A percentile compares a stretch with the other conserved stretches of the same genome.
phyloP scores from a whole-genome alignment of 2,113 vertebrate genomes.

The Emydocephalus ijimae region DNA sequence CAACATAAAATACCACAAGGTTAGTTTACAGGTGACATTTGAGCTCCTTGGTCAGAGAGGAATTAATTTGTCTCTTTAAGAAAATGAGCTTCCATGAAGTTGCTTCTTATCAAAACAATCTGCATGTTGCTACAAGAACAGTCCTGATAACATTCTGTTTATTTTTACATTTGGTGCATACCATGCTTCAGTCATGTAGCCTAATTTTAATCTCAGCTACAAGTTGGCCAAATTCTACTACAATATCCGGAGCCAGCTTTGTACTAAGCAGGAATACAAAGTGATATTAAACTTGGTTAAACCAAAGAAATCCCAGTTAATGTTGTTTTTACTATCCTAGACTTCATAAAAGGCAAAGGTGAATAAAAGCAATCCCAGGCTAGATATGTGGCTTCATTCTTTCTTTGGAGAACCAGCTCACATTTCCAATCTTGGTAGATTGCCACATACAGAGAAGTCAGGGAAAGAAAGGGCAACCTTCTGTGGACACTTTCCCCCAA shows the following conservation, averaged over 20 bases:
- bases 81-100: slow-evolving; percentile 11
- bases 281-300: neutral
- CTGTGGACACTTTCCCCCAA: neutral
- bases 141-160: neutral
- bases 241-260: neutral
- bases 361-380: neutral
- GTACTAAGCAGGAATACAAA: slow-evolving; percentile 3
- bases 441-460: neutral
- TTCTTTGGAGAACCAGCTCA: neutral
- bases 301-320: neutral
- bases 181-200: neutral
- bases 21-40: neutral
- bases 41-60: slow-evolving; percentile 1
- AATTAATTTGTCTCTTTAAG: neutral
- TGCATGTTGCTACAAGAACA: slow-evolving; percentile 14
- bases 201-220: slow-evolving; percentile 19
- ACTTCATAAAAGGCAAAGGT: neutral
- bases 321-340: neutral
- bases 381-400: neutral
- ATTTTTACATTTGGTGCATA: slow-evolving; percentile 13
- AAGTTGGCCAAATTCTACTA: neutral
- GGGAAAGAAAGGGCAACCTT: neutral
- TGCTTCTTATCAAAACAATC: neutral
- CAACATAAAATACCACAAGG: neutral
- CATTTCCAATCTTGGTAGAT: neutral